Evolutionary conservation across 2,888 invertebrate genomes (phyloP).

Genomic region (Pheosia tremula): DNA sequence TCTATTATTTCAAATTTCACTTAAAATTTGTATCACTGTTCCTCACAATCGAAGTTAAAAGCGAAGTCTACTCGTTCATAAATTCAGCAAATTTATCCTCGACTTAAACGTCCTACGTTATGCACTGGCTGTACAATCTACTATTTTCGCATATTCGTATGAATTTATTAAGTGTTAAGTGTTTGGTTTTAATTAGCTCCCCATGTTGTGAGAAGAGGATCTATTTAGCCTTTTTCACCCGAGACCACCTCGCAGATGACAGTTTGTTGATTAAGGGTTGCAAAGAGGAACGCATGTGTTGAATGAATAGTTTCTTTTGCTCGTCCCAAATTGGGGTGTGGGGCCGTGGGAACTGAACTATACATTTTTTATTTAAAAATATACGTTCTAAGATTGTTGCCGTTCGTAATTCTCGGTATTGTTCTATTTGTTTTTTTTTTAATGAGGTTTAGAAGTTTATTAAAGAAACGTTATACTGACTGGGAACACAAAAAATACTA

Average conservation of each 20-base stretch:
- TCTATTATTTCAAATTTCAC: too few relatives aligned
- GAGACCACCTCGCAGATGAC: slow-evolving; percentile 55
- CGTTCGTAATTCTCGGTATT: not conserved
- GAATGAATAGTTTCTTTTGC: slow-evolving; percentile 40
- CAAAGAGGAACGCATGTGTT: slow-evolving; percentile 46
- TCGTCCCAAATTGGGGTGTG: slow-evolving; percentile 29
- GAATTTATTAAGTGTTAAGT: slow-evolving; percentile 57
- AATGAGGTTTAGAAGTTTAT: not conserved
- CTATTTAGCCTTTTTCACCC: slow-evolving; percentile 50
- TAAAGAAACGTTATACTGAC: not conserved
- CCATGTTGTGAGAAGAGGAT: slow-evolving; percentile 27
- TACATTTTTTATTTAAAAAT: not conserved
- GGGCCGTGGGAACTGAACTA: slow-evolving; percentile 31
- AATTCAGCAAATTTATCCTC: too few relatives aligned
- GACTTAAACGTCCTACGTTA: too few relatives aligned
- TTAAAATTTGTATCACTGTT: too few relatives aligned
- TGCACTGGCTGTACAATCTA: too few relatives aligned
- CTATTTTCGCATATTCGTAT: slow-evolving; percentile 33
- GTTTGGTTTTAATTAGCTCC: slow-evolving; percentile 44
- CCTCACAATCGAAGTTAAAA: too few relatives aligned
- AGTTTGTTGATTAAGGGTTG: slow-evolving; percentile 52
- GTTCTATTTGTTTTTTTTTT: not conserved
- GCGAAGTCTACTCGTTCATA: too few relatives aligned
- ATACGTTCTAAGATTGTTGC: not conserved
- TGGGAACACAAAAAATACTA: not conserved